These are phyloP conservation scores for Diaperis boleti DNA, from an alignment of 2,888 invertebrate genomes.

Conservation along the genomic window DNA sequence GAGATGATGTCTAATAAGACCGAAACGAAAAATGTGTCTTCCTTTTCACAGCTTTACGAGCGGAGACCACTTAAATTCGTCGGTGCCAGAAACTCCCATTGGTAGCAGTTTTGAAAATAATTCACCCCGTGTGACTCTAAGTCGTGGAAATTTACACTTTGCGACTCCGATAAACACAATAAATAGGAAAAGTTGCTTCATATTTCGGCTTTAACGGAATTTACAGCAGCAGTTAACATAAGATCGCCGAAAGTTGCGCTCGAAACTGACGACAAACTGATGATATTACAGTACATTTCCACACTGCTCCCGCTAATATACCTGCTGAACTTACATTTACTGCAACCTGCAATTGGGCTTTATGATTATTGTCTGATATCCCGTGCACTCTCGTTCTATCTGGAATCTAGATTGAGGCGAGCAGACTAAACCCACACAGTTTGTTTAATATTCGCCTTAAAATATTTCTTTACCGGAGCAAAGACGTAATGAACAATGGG, in stretches of 20 bases:
- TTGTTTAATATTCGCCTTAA: slow-evolving; percentile 17
- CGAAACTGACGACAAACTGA: slow-evolving; percentile 8
- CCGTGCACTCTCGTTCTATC: slow-evolving; percentile 38
- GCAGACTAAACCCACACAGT: slow-evolving; percentile 15
- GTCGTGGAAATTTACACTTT: not conserved
- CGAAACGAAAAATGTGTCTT: too few relatives aligned
- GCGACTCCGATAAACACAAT: slow-evolving; percentile 40
- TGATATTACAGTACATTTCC: slow-evolving; percentile 3
- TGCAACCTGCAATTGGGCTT: slow-evolving; percentile 50
- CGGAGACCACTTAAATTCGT: too few relatives aligned
- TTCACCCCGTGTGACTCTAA: too few relatives aligned
- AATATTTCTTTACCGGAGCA: slow-evolving; percentile 17
- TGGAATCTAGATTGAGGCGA: slow-evolving; percentile 26
- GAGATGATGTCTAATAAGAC: too few relatives aligned
- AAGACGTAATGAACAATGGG: slow-evolving; percentile 27
- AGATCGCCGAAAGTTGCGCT: slow-evolving; percentile 45
- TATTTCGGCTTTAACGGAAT: slow-evolving; percentile 51
- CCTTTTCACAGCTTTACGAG: too few relatives aligned
- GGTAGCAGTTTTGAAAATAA: too few relatives aligned
- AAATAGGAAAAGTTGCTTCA: slow-evolving; percentile 46
- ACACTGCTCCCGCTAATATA: slow-evolving; percentile 14
- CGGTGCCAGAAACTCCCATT: not conserved
- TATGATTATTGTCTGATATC: slow-evolving; percentile 51
- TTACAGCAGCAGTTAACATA: slow-evolving; percentile 50
- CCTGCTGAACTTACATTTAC: slow-evolving; percentile 33